phyloP scores from a whole-genome alignment of 2,797 vertebrate genomes.

The Leucoraja ocellata region DNA sequence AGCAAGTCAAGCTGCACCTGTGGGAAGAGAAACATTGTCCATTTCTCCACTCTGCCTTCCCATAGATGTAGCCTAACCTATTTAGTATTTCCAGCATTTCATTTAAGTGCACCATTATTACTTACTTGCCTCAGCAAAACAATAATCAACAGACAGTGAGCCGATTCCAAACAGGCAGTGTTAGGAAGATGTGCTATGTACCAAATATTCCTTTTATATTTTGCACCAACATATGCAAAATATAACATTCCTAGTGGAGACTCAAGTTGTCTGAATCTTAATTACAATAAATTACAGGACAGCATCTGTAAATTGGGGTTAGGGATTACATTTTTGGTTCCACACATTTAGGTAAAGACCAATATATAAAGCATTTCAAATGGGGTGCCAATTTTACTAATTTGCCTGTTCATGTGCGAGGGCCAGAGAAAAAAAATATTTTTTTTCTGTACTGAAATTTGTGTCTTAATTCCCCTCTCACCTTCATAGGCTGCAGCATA shows the following conservation, averaged over 20 bases:
- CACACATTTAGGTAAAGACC: background rate
- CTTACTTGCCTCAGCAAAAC: slow-evolving; percentile 5
- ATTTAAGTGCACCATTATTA: background rate
- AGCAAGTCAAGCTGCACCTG: too few species aligned
- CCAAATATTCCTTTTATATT: background rate
- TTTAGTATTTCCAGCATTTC: too few species aligned
- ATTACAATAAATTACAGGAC: background rate
- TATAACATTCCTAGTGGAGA: background rate
- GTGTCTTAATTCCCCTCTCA: too few species aligned
- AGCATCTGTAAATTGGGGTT: background rate
- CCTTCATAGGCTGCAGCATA: background rate
- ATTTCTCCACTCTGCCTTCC: too few species aligned
- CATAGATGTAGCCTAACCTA: too few species aligned
- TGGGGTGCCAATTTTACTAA: background rate
- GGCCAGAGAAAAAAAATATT: background rate
- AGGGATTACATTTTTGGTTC: background rate
- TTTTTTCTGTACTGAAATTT: background rate
- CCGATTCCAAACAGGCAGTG: slow-evolving; percentile 19
- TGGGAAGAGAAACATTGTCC: too few species aligned
- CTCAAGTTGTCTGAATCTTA: background rate
- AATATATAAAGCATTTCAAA: slow-evolving; percentile 16
- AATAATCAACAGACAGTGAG: slow-evolving; percentile 27
- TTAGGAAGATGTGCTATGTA: slow-evolving; percentile 29
- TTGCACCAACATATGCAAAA: background rate
- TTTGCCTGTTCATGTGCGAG: background rate